Percentiles rank a stretch among this genome's conserved stretches.
phyloP scores from a whole-genome alignment of 2,113 vertebrate species.

The Ophthalmolycus amberensis region DNA sequence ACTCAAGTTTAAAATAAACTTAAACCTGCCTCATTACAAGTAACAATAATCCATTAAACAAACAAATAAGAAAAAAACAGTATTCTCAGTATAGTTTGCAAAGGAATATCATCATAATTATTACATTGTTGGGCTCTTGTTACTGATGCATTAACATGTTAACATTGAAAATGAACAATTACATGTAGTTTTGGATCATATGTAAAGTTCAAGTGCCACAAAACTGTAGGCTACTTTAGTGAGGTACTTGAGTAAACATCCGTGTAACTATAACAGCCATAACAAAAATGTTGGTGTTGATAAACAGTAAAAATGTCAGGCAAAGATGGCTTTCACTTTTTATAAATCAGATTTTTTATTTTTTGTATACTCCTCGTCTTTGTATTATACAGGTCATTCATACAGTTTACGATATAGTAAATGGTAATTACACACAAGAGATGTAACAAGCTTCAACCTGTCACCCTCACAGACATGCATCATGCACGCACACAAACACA shows the following conservation, averaged over 20 bases:
- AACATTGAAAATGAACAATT: not conserved
- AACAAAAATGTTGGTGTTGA: not conserved
- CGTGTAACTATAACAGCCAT: not conserved
- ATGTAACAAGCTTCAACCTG: conserved; percentile 72
- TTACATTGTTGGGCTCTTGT: not conserved
- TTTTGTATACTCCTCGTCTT: conserved; percentile 82
- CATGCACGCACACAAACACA: conserved; percentile 33
- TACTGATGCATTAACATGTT: not conserved
- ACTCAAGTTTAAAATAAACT: not conserved
- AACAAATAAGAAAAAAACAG: not conserved
- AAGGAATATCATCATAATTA: not conserved
- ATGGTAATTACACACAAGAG: conserved; percentile 80
- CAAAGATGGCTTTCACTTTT: conserved; percentile 49
- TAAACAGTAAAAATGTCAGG: conserved; percentile 5
- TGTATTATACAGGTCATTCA: conserved; percentile 84
- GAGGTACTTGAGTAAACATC: not conserved
- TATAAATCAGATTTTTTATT: conserved; percentile 76
- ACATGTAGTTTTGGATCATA: not conserved
- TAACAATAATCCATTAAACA: not conserved
- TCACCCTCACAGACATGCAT: conserved; percentile 74
- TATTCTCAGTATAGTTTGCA: not conserved
- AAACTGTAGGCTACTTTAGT: not conserved
- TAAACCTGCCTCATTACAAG: not conserved
- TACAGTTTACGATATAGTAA: conserved; percentile 82
- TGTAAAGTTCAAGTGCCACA: not conserved